phyloP scores from a whole-genome alignment of 2,113 vertebrate genomes.

The Accipiter cooperii region DNA sequence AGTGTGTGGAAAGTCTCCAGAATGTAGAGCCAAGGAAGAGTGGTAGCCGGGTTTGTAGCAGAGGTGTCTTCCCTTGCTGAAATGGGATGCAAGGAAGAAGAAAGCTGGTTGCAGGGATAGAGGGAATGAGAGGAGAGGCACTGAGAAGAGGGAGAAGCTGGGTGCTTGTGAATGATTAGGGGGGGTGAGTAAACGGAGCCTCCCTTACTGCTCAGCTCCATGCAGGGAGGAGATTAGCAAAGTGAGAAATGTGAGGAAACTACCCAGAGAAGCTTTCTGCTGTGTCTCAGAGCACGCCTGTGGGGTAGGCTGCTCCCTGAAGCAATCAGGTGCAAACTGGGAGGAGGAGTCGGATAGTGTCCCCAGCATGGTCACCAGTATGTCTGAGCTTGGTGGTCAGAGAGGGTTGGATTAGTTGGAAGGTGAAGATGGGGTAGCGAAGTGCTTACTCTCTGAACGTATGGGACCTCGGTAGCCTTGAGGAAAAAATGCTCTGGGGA shows the following conservation, averaged over 20 bases:
- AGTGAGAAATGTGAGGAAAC: neutral
- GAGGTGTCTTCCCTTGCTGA: neutral
- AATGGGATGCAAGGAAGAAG: neutral
- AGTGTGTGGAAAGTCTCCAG: neutral
- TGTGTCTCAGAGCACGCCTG: neutral
- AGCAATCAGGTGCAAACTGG: neutral
- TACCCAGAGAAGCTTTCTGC: neutral
- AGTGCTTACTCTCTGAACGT: neutral
- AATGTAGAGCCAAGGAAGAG: neutral
- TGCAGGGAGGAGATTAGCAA: neutral
- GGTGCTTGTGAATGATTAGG: neutral
- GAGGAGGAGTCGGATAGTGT: neutral
- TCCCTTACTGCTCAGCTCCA: neutral
- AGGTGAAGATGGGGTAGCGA: neutral
- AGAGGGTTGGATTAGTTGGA: neutral
- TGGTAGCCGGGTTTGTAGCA: neutral
- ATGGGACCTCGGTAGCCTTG: neutral
- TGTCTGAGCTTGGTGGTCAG: neutral
- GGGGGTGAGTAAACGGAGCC: neutral
- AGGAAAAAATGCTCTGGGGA: neutral
- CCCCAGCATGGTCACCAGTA: neutral
- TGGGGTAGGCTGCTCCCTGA: neutral
- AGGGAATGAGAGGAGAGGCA: neutral
- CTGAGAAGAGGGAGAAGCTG: accelerated
- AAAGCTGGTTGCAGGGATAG: neutral